A percentile compares a stretch with the other conserved stretches of the same genome.
Evolutionary conservation across 2,113 vertebrate genomes (phyloP).

Genomic region (Patagioenas fasciata): DNA sequence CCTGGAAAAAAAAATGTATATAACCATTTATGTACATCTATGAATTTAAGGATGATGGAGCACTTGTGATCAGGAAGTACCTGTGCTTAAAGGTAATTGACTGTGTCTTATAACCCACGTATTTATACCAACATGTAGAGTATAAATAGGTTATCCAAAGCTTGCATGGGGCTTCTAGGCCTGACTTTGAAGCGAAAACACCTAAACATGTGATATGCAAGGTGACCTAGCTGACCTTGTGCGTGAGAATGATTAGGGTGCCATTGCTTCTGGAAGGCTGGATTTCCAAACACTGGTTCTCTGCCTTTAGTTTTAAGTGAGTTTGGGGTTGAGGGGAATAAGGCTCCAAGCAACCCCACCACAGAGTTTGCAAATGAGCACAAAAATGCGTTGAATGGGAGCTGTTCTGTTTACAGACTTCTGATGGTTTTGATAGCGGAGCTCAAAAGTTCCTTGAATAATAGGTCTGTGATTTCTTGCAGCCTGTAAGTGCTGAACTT

Average conservation of each 20-base stretch:
- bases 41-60: neutral
- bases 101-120: neutral
- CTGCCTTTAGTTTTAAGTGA: neutral
- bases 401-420: constrained; percentile 14
- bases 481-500: constrained; percentile 11
- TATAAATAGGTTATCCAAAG: neutral
- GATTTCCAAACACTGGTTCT: neutral
- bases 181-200: neutral
- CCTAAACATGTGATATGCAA: neutral
- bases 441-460: constrained; percentile 44
- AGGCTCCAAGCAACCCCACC: neutral
- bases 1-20: neutral
- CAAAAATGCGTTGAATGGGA: constrained; percentile 2
- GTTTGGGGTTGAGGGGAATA: neutral
- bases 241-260: neutral
- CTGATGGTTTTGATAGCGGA: neutral
- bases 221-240: neutral
- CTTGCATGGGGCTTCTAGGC: neutral
- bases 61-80: neutral
- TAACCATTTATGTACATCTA: neutral
- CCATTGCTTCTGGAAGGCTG: neutral
- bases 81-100: neutral
- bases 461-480: constrained; percentile 29
- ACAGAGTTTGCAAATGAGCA: neutral
- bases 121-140: neutral